phyloP scores from a whole-genome alignment of 2,888 invertebrate species.

The Drosophila prolongata region DNA sequence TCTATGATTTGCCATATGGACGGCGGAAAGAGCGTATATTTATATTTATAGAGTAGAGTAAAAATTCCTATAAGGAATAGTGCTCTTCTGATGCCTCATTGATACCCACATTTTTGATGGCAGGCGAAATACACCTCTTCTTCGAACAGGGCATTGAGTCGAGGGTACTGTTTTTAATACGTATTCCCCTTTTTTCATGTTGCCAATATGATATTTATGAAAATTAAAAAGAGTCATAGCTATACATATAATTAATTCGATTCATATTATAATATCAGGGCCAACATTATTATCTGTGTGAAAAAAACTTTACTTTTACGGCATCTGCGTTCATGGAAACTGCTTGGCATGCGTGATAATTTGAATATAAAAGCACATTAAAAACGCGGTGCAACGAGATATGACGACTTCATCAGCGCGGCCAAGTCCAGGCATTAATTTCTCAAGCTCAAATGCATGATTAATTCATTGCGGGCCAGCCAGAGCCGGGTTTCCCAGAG shows the following conservation, averaged over 20 bases:
- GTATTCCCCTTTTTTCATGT: too few relatives aligned
- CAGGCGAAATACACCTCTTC: too few relatives aligned
- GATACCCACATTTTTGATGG: too few relatives aligned
- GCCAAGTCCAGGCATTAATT: conserved; percentile 38
- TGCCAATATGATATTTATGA: too few relatives aligned
- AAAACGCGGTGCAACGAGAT: conserved; percentile 37
- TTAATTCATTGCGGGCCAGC: conserved; percentile 51
- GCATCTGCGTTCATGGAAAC: conserved; percentile 40
- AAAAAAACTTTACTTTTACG: conserved; percentile 37
- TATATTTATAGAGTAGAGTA: background rate
- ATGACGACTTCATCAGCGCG: conserved; percentile 61
- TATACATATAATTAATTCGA: conserved; percentile 1
- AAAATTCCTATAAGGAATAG: too few relatives aligned
- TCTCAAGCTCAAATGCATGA: conserved; percentile 71
- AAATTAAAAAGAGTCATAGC: background rate
- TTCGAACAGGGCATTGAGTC: too few relatives aligned
- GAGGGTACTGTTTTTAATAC: too few relatives aligned
- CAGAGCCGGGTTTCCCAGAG: conserved; percentile 39
- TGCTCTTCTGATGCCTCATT: too few relatives aligned
- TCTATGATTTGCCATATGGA: conserved; percentile 15
- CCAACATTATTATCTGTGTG: conserved; percentile 5
- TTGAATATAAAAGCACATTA: conserved; percentile 76
- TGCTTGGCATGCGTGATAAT: conserved; percentile 73
- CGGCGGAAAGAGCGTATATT: background rate
- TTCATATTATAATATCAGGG: conserved; percentile 3